Evolutionary conservation across 35 echinoderm and acorn worm genomes (phyloP).

Genomic region (Apostichopus californicus): DNA sequence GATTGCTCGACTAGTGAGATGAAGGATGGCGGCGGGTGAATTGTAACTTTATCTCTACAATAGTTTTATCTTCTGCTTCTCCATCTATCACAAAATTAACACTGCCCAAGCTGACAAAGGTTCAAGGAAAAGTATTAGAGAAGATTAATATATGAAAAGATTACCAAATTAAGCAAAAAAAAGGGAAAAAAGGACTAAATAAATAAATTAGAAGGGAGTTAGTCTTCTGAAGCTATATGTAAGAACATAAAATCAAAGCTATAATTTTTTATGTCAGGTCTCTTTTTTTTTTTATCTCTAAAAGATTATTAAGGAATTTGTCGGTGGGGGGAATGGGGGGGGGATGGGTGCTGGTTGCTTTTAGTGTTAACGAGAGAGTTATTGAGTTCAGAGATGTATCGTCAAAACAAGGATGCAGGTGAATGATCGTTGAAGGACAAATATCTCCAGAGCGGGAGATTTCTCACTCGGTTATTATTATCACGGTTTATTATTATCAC

Average conservation of each 20-base stretch:
- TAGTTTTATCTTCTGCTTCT: not conserved
- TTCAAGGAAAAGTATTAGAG: no score
- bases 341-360: no score
- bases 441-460: not conserved
- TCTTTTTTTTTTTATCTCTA: no score
- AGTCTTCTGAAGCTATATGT: not conserved
- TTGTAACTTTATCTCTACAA: not conserved
- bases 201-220: not conserved
- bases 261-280: not conserved
- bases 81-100: not conserved
- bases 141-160: no score
- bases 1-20: not conserved
- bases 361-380: no score
- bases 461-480: not conserved
- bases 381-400: not conserved
- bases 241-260: not conserved
- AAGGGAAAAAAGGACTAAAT: not conserved
- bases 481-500: not conserved
- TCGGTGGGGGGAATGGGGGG: no score
- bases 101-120: not conserved
- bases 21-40: not conserved
- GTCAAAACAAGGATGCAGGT: not conserved
- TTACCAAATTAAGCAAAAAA: not conserved
- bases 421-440: not conserved
- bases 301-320: no score